Base-by-base conservation (phyloP, 1,140 invertebrate genomes). In the Mycetomoellerius zeteki region DNA sequence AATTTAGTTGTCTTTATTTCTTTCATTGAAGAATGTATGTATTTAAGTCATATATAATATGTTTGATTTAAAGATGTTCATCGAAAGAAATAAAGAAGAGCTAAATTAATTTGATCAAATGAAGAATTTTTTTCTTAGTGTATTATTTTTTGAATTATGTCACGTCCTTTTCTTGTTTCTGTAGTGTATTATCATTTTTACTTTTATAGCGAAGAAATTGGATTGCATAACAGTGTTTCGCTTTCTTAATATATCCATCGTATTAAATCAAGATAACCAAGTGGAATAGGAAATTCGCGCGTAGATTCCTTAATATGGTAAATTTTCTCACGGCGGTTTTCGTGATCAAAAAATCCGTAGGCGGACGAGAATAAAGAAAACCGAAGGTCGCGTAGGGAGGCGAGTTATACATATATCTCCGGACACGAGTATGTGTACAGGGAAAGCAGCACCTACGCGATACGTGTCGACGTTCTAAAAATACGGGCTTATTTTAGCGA, bases 401-500 rank as follows among this genome's bases (percentile, higher is more conserved):
- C 67, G 84, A 89, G 19, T 50, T 50, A 50, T 50, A 86, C 81
- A 81, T 75, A 81, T 76, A 76, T 85, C 69, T 76, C 3, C 12
- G 60, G 50, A 76, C 64, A 76, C 64, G 75, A 24, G 56, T 88
- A n/a, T 75, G 62, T 86, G 54, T 76, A 75, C 43, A 27, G 71
- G 47, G 71, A 89, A 86, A 89, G 50, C 82, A 56, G 75, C 76
- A 86, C 84, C 84, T 89, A 82, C 75, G 76, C 75, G 85, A 89
- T 89, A 89, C 56, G 73, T 54, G 62, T 71, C 33, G 71, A 54
- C 58, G 85, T 86, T 89, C 87, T 89, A 86, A 90, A 89, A 90
- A 90, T 86, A 86, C 56, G 73, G 30, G 88, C 82, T 80, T 88
- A 89, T 89, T 89, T 89, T 88, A 89, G 56, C 73, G 62, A 56